Evolutionary conservation across 1,140 invertebrate genomes (phyloP).

Genomic region (Orius laevigatus): DNA sequence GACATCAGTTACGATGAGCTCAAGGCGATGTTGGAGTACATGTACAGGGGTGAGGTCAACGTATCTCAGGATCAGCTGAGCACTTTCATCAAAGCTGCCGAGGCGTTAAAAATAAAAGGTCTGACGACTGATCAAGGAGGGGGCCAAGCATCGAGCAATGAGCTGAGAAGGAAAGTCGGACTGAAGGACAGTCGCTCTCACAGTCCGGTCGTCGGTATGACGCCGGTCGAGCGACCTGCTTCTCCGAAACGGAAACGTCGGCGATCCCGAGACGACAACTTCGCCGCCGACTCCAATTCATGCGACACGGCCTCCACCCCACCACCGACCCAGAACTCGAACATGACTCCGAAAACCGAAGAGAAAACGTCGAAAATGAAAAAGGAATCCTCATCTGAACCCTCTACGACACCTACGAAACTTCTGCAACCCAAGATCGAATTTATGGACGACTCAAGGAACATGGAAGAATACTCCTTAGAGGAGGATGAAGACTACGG

Average conservation of each 20-base stretch:
- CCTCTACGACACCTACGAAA: neutral
- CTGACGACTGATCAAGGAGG: conserved; percentile 52
- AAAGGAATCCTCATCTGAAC: conserved; percentile 21
- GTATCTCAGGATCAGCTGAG: conserved; percentile 81
- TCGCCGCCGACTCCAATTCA: conserved; percentile 6
- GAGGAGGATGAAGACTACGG: conserved; percentile 51
- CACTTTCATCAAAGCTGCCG: conserved; percentile 75
- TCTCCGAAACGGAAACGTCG: conserved; percentile 6
- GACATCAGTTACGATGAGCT: conserved; percentile 82
- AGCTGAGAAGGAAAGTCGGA: conserved; percentile 9
- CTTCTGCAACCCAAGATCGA: conserved; percentile 50
- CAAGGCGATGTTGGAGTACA: conserved; percentile 84
- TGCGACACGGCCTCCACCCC: conserved; percentile 6
- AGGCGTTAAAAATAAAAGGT: conserved; percentile 81
- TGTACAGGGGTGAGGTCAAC: conserved; percentile 90
- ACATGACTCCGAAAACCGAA: conserved; percentile 3
- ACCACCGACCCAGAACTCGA: neutral
- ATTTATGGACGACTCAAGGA: conserved; percentile 46
- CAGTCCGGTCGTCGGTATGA: conserved; percentile 7
- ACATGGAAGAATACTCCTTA: conserved; percentile 64
- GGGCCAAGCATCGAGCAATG: conserved; percentile 17
- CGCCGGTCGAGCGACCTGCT: conserved; percentile 3
- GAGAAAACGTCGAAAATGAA: conserved; percentile 18
- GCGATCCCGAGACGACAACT: conserved; percentile 4
- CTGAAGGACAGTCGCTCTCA: neutral